These are phyloP conservation scores for Petrocephalus sullivani DNA, from an alignment of 2,797 vertebrate species.

Conservation along the genomic window DNA sequence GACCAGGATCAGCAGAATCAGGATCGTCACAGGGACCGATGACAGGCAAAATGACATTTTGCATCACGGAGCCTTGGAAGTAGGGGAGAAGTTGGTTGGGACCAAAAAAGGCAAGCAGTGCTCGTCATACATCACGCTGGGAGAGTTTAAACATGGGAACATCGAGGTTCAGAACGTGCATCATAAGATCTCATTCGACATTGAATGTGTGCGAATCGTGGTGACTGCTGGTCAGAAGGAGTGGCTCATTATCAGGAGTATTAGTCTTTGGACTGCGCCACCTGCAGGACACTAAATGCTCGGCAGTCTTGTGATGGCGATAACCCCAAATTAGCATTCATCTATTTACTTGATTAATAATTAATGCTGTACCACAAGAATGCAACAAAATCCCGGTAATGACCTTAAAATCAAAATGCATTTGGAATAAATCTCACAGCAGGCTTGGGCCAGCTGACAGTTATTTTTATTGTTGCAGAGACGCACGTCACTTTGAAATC, in stretches of 20 bases:
- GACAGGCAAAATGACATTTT: constrained; percentile 90
- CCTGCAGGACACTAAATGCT: constrained; percentile 63
- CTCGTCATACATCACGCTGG: constrained; percentile 79
- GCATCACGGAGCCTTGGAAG: constrained; percentile 84
- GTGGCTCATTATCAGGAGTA: constrained; percentile 91
- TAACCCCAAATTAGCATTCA: constrained; percentile 43
- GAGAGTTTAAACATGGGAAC: constrained; percentile 90
- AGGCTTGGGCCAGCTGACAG: neutral
- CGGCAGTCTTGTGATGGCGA: constrained; percentile 34
- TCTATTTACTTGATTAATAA: constrained; percentile 18
- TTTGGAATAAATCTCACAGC: constrained; percentile 8
- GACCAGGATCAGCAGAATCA: constrained; percentile 82
- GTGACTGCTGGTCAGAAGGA: constrained; percentile 89
- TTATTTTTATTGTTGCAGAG: neutral
- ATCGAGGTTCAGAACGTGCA: constrained; percentile 85
- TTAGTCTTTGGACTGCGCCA: constrained; percentile 92
- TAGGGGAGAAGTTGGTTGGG: constrained; percentile 76
- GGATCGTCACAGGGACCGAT: constrained; percentile 87
- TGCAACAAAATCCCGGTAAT: neutral
- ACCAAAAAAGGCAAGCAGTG: constrained; percentile 81
- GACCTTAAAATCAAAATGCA: neutral
- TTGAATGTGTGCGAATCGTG: constrained; percentile 86
- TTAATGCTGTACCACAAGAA: neutral
- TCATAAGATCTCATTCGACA: constrained; percentile 86
- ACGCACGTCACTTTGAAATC: neutral